Evolutionary conservation across 2,113 vertebrate genomes (phyloP), one percentile per base, ranked within the genome.

Genomic region (Sebastes fasciatus): DNA sequence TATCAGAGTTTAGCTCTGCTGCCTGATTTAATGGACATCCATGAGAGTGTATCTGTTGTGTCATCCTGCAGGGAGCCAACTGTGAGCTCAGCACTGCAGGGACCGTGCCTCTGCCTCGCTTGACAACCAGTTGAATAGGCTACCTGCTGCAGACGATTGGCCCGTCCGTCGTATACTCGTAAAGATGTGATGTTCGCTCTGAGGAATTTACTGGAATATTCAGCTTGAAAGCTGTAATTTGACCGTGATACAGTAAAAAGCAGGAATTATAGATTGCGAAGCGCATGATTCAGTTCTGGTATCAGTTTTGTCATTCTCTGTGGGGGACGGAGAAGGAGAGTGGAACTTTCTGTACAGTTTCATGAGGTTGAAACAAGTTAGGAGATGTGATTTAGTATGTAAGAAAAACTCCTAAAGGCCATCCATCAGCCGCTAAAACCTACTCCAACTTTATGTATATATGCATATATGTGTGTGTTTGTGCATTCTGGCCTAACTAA

Each of bases 61-160:
- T 89, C 88, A 89, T 87, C 82, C 51, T 82, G 62, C 69, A 46
- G 42, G 16, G 77, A 90, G 88, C 88, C 90, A 91, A 68, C 61
- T 77, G 65, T 89, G 87, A 91, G 84, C 72, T 88, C 90, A 84
- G 75, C 61, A 55, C 82, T 79, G 26, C 23, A 40, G 89, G 83
- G 87, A 86, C 74, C n/a, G 61, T 74, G 77, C 76, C 81, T 89
- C 89, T 91, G 79, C 73, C 84, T 82, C 40, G 13, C 55, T 26
- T 87, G 92, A 92, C 87, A 88, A 80, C 17, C 1, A 48, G 79
- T 76, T 70, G 73, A 85, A 72, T 85, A 26, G 26, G 26, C 26
- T 26, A 83, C 70, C 65, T 76, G 77, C 65, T 80, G 66, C 84
- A 87, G 80, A 91, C 79, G 12, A 43, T 73, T 79, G 82, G 86